A percentile compares a stretch with the other conserved stretches of the same genome.
Conservation (phyloP, 1,140 invertebrate genomes). For the Drosophila arizonae region DNA sequence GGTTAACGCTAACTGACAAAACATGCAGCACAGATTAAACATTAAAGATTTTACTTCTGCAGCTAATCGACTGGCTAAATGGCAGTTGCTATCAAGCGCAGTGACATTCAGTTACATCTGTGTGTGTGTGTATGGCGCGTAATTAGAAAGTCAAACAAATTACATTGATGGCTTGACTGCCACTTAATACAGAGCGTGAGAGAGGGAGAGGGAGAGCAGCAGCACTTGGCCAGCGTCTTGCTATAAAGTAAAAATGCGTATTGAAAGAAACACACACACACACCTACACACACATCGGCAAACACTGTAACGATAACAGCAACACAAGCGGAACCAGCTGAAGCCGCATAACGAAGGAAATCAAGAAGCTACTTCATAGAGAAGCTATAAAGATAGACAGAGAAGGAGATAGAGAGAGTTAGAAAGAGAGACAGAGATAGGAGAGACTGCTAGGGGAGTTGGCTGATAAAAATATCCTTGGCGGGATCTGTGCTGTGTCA, state of each 20-base stretch:
- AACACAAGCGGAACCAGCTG: constrained; percentile 47
- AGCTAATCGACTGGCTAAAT: constrained; percentile 46
- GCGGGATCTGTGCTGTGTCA: constrained; percentile 21
- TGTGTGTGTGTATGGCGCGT: constrained; percentile 21
- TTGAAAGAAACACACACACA: constrained; percentile 8
- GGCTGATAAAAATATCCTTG: constrained; percentile 31
- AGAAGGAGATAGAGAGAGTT: constrained; percentile 4
- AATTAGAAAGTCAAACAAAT: constrained; percentile 68
- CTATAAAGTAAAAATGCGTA: constrained; percentile 14
- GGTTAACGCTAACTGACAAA: constrained; percentile 61
- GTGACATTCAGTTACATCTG: neutral
- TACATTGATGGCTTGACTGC: constrained; percentile 36
- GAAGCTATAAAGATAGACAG: neutral
- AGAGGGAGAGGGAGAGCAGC: neutral
- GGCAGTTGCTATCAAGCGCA: constrained; percentile 40
- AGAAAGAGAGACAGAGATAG: constrained; percentile 3
- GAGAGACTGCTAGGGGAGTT: neutral
- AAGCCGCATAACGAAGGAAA: constrained; percentile 62
- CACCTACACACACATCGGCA: neutral
- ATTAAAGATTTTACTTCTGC: constrained; percentile 51
- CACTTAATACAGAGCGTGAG: constrained; percentile 16
- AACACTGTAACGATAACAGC: neutral
- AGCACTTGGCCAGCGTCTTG: constrained; percentile 17
- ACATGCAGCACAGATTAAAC: constrained; percentile 58
- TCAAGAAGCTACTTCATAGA: constrained; percentile 56